Base-by-base conservation (phyloP, 2,888 invertebrate genomes). In the Diachrysia chrysitis region DNA sequence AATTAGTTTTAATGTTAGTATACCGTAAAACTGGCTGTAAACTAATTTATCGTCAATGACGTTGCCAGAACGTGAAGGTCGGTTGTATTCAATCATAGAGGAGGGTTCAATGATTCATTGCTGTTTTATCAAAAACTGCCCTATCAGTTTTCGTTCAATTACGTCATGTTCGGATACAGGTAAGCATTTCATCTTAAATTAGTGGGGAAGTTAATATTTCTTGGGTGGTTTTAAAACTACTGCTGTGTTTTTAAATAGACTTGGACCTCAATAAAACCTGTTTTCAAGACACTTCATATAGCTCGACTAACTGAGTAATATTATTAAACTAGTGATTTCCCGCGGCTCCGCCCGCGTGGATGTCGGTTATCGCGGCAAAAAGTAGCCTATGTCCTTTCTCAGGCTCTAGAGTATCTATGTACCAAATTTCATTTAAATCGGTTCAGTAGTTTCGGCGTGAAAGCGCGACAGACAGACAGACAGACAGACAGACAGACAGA, bases 51-150 rank as follows among this genome's bases (percentile, higher is more conserved):
- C 65, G 60, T 29, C 46, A 48, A 72, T 79, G 82, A 82, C 76
- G 62, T 54, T 58, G 78, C 71, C 54, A 51, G 58, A 69, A 78
- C 17, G 16, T 57, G 21, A 58, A 67, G 51, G 58, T 63, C 48
- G 71, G 71, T 69, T 37, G 53, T 65, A 69, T 65, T 78, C 78
- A 69, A 76, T 79, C 72, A 77, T 74, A 72, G 70, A 48, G 58
- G 65, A 63, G 81, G 81, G 79, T 77, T 70, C 63, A 69, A 72
- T 78, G 71, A 81, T 81, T 74, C 72, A 81, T 81, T n/a, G 79
- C 32, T 51, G 59, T 56, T 57, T 80, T 53, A 58, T 65, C 66
- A 60, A 77, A 81, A 81, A 74, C 56, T 81, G 80, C 80, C 79
- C 72, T 62, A 77, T 81, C 79, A 81, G 81, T 69, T 78, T 72